These are phyloP conservation scores for Microhierax caerulescens DNA, from an alignment of 2,797 vertebrate genomes.

Conservation along the genomic window DNA sequence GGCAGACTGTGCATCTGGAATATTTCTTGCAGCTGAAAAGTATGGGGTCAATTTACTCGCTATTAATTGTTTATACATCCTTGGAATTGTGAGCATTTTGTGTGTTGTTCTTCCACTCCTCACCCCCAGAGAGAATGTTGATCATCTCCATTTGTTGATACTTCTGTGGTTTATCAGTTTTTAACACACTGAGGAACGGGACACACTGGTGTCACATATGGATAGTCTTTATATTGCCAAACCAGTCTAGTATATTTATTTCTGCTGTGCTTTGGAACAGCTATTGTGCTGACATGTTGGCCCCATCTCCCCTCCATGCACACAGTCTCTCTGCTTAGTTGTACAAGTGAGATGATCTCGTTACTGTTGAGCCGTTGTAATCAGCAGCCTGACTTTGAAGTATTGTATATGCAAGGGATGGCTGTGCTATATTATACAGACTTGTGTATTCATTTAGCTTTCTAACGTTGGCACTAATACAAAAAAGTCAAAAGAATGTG, in stretches of 20 bases:
- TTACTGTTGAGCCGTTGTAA: neutral
- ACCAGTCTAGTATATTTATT: neutral
- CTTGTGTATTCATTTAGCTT: neutral
- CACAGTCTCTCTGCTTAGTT: neutral
- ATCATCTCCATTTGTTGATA: neutral
- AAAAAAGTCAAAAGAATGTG: neutral
- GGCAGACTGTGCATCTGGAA: slow-evolving; percentile 97
- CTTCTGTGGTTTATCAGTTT: neutral
- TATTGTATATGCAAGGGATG: neutral
- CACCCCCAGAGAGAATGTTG: neutral
- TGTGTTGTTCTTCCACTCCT: neutral
- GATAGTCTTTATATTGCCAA: neutral
- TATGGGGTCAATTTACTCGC: slow-evolving; percentile 75
- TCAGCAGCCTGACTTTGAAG: neutral
- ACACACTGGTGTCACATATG: neutral
- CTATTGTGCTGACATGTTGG: neutral
- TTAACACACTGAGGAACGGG: neutral
- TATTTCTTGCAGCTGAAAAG: slow-evolving; percentile 99
- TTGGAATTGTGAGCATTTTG: neutral
- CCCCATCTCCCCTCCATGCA: neutral
- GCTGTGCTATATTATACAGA: neutral
- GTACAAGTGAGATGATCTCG: neutral
- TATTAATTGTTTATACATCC: neutral
- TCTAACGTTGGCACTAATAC: neutral
- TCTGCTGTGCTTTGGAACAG: neutral